phyloP scores from a whole-genome alignment of 2,888 invertebrate genomes.

The Drosophila kanekoi region DNA sequence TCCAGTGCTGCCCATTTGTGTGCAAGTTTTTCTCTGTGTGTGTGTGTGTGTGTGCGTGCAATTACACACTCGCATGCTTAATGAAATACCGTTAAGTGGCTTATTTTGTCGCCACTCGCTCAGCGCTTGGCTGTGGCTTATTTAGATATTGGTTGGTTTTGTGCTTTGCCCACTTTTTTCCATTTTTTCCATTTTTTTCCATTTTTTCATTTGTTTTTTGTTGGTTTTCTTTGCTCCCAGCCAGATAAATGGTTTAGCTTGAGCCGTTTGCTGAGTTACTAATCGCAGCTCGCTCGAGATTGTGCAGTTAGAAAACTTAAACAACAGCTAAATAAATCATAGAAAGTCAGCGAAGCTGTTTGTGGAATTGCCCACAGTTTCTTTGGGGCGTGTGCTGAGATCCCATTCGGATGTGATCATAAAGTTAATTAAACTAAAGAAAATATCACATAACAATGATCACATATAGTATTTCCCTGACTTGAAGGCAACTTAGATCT shows the following conservation, averaged over 20 bases:
- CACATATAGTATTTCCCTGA: background rate
- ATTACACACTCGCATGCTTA: constrained; percentile 59
- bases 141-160: constrained; percentile 40
- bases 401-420: constrained; percentile 39
- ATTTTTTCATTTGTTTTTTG: constrained; percentile 8
- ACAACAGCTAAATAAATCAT: constrained; percentile 39
- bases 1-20: constrained; percentile 9
- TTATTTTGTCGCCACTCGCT: constrained; percentile 70
- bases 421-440: constrained; percentile 10
- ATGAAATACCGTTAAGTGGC: constrained; percentile 76
- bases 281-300: constrained; percentile 36
- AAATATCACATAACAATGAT: background rate
- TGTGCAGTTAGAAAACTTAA: constrained; percentile 55
- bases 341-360: constrained; percentile 42
- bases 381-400: constrained; percentile 41
- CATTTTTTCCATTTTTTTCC: constrained; percentile 8
- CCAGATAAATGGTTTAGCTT: constrained; percentile 27
- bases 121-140: constrained; percentile 50
- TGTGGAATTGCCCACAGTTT: constrained; percentile 34
- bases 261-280: constrained; percentile 29
- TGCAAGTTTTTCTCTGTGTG: constrained; percentile 5
- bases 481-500: no score
- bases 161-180: constrained; percentile 21
- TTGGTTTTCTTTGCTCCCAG: constrained; percentile 27
- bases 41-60: constrained; percentile 49